Evolutionary conservation across 2,797 vertebrate species (phyloP).

Genomic region (Pseudochaenichthys georgianus): DNA sequence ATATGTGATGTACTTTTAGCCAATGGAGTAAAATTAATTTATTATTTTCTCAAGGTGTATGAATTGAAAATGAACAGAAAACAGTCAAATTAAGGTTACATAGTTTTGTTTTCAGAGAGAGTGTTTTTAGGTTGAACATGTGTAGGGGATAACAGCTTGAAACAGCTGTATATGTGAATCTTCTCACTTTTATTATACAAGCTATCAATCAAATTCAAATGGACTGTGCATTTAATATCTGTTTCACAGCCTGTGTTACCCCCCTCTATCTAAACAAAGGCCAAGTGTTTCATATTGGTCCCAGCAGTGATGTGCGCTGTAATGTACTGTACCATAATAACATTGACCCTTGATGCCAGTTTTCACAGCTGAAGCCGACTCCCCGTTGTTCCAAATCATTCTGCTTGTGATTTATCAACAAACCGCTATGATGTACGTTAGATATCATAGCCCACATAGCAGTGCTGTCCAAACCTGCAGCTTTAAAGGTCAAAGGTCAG

Average conservation of each 20-base stretch:
- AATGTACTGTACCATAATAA: conserved; percentile 21
- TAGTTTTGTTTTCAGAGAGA: not conserved
- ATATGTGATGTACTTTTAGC: not conserved
- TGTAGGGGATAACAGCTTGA: not conserved
- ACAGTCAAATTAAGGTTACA: not conserved
- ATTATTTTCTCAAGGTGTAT: not conserved
- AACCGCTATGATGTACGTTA: conserved; percentile 37
- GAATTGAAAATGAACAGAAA: not conserved
- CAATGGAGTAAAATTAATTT: not conserved
- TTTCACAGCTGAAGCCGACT: conserved; percentile 45
- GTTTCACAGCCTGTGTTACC: not conserved
- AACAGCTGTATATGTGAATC: not conserved
- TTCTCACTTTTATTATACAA: not conserved
- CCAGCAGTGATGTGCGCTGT: conserved; percentile 17
- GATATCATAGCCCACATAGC: conserved; percentile 35
- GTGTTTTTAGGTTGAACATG: not conserved
- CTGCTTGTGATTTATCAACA: conserved; percentile 56
- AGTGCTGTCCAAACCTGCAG: conserved; percentile 42
- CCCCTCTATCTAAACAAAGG: conserved; percentile 22
- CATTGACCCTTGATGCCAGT: conserved; percentile 20
- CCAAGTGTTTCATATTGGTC: conserved; percentile 5
- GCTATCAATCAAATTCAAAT: not conserved
- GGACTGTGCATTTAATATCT: not conserved
- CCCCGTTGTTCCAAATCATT: conserved; percentile 35
- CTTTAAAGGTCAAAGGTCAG: conserved; percentile 59